Evolutionary conservation across 2,888 invertebrate species (phyloP), one percentile per base, ranked within the genome.

Genomic region (Pomacea canaliculata): DNA sequence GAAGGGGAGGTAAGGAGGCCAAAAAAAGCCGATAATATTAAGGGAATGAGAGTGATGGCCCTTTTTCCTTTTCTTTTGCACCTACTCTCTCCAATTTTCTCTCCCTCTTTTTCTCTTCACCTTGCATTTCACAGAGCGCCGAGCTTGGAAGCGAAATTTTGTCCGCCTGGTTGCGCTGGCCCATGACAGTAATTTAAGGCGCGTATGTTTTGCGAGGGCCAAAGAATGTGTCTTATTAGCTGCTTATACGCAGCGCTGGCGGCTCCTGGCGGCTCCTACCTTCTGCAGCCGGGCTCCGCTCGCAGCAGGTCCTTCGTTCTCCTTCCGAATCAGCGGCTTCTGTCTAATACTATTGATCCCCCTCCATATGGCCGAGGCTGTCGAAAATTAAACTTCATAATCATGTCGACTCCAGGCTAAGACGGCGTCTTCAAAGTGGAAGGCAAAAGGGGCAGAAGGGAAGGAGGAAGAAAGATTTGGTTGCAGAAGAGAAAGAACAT

Each of bases 261-360:
- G 51, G 19, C 23, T n/a, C 8, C 46, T 12, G 13, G 37, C 10
- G 63, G 23, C 19, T n/a, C n/a, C 9, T 16, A 19, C 37, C 12
- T n/a, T 68, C 49, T 63, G 63, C 51, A 27, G n/a, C 27, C 65
- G 16, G 37, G 37, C 51, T 56, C 23, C 51, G 51, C 51, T 56
- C 51, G 51, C 51, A 56, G 51, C 51, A 16, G 51, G 51, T 56
- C 51, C 51, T 56, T 16, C 51, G 51, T 56, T 10, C 51, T 48
- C 23, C 12, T 72, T 19, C 16, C 65, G 27, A 49, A 9, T 16
- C 56, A 37, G 66, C 49, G 66, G 56, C 46, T 73, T 46, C 27
- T 27, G 18, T 67, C 37, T 73, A 73, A 73, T 73, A 67, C 56
- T 73, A 73, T 73, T 67, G 73, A 73, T 73, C 73, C 48, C 5